phyloP scores from a whole-genome alignment of 2,888 invertebrate species.

The Hirtodrosophila trivittata region DNA sequence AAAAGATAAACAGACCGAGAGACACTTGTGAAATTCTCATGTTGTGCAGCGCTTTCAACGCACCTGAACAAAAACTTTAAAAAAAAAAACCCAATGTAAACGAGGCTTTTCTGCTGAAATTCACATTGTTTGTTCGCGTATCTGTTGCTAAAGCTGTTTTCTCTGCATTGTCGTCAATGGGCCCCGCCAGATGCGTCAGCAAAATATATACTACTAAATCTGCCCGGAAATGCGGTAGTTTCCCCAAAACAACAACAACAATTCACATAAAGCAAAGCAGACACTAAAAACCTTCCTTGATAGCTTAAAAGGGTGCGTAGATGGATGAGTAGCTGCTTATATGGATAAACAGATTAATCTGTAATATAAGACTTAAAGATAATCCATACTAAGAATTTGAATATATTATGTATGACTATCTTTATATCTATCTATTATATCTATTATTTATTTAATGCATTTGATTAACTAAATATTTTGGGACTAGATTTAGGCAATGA shows the following conservation, averaged over 20 bases:
- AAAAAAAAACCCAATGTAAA: slow-evolving; percentile 20
- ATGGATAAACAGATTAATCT: no score
- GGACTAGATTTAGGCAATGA: no score
- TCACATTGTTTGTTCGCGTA: slow-evolving; percentile 44
- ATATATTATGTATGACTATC: no score
- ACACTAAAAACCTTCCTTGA: slow-evolving; percentile 33
- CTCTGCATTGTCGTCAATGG: slow-evolving; percentile 54
- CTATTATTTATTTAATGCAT: no score
- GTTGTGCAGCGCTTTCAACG: no score
- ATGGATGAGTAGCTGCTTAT: no score
- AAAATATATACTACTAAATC: slow-evolving; percentile 23
- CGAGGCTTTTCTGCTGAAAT: slow-evolving; percentile 43
- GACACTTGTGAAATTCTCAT: slow-evolving; percentile 43
- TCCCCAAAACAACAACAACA: slow-evolving; percentile 25
- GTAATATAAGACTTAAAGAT: no score
- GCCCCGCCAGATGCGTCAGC: slow-evolving; percentile 56
- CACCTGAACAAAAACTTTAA: slow-evolving; percentile 16
- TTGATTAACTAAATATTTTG: no score
- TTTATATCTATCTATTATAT: no score
- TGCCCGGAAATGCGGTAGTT: slow-evolving; percentile 51
- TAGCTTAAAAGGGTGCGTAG: slow-evolving; percentile 42
- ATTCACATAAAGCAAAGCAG: slow-evolving; percentile 11
- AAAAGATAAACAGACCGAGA: slow-evolving; percentile 39
- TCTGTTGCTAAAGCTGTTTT: slow-evolving; percentile 44
- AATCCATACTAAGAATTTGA: no score